Conservation (phyloP, 2,113 vertebrate genomes). For the Calyptommatus sinebrachiatus region DNA sequence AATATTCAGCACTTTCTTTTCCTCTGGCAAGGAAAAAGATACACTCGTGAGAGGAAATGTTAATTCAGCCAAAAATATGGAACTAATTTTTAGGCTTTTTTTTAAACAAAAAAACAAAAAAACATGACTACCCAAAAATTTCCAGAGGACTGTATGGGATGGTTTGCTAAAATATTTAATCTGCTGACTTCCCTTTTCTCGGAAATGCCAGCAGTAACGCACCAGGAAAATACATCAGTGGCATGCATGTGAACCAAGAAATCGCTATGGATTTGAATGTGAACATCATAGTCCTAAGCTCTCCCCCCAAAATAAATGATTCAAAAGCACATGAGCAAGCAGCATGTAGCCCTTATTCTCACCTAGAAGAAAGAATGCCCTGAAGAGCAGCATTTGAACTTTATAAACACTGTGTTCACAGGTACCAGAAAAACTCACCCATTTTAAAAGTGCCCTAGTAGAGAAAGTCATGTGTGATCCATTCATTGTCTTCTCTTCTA, state of each 20-base stretch:
- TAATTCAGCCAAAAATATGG: background rate
- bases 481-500: too few species aligned
- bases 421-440: too few species aligned
- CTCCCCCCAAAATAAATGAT: too few species aligned
- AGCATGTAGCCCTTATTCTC: too few species aligned
- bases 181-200: background rate
- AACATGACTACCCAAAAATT: background rate
- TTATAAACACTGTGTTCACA: too few species aligned
- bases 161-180: background rate
- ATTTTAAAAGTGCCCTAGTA: too few species aligned
- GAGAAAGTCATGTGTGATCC: too few species aligned
- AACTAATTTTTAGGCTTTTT: background rate
- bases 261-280: background rate
- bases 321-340: too few species aligned
- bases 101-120: too few species aligned
- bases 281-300: too few species aligned
- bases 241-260: background rate
- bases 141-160: background rate
- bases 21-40: background rate
- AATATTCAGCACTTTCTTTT: conserved; percentile 25
- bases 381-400: too few species aligned
- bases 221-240: background rate
- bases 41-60: background rate
- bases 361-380: too few species aligned
- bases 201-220: background rate